These are phyloP conservation scores for Sebastes fasciatus DNA, from an alignment of 2,113 vertebrate species.

Conservation along the genomic window DNA sequence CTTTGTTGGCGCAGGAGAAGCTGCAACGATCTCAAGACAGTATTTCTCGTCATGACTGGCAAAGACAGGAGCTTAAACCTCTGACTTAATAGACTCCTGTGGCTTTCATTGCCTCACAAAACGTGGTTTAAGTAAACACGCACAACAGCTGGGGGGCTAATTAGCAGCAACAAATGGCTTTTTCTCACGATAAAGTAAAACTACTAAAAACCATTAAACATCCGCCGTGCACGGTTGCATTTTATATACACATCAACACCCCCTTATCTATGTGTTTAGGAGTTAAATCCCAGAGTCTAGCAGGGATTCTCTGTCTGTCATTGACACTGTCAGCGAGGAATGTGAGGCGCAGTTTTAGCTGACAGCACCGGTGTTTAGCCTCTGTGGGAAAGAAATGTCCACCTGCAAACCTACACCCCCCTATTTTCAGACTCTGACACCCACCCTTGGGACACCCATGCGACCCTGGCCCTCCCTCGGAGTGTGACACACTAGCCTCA, in stretches of 20 bases:
- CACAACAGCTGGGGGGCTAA: slow-evolving; percentile 52
- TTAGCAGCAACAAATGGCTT: slow-evolving; percentile 45
- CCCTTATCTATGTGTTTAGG: slow-evolving; percentile 24
- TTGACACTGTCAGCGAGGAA: slow-evolving; percentile 47
- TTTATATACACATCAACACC: not conserved
- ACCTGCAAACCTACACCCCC: slow-evolving; percentile 50
- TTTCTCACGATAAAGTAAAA: slow-evolving; percentile 9
- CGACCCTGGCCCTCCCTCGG: slow-evolving; percentile 38
- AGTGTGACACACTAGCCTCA: slow-evolving; percentile 65
- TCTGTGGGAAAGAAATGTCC: slow-evolving; percentile 66
- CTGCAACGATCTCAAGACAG: not conserved
- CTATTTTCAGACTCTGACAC: slow-evolving; percentile 72
- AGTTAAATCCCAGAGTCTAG: not conserved
- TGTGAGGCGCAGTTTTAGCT: slow-evolving; percentile 25
- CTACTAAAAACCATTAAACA: not conserved
- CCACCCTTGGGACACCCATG: slow-evolving; percentile 53
- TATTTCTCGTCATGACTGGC: slow-evolving; percentile 15
- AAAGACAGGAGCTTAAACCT: slow-evolving; percentile 21
- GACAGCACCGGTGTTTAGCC: slow-evolving; percentile 47
- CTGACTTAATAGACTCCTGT: slow-evolving; percentile 35
- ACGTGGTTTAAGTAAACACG: slow-evolving; percentile 42
- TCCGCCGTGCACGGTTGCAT: not conserved
- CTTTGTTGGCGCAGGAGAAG: not conserved
- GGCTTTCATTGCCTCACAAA: slow-evolving; percentile 55
- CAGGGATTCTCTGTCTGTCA: slow-evolving; percentile 14